Evolutionary conservation across 2,797 vertebrate species (phyloP).

Genomic region (Sebastes taczanowskii): DNA sequence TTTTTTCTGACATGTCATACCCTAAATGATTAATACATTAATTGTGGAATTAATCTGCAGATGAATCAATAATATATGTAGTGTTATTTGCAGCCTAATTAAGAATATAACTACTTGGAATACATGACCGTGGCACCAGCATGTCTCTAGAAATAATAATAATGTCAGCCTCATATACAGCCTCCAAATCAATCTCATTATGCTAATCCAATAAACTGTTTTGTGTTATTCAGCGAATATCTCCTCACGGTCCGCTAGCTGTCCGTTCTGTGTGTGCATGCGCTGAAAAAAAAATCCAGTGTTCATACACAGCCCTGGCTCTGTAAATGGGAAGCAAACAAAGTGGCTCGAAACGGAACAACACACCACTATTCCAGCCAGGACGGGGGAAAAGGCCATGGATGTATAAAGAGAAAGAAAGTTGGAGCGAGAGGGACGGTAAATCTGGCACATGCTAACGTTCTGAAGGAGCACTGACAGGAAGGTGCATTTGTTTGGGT

Average conservation of each 20-base stretch:
- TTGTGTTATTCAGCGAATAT: neutral
- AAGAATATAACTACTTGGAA: neutral
- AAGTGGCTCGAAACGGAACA: neutral
- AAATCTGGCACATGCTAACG: neutral
- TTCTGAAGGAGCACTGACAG: neutral
- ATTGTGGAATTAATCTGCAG: neutral
- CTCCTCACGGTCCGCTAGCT: neutral
- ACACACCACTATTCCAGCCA: neutral
- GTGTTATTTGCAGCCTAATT: neutral
- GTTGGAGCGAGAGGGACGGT: neutral
- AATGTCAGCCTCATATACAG: neutral
- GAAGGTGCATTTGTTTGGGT: neutral
- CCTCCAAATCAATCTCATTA: neutral
- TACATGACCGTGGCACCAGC: neutral
- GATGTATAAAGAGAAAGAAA: too few relatives aligned
- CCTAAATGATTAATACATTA: neutral
- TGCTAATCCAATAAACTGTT: neutral
- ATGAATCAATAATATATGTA: neutral
- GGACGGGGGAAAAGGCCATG: neutral
- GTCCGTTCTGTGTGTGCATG: neutral
- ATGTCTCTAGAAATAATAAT: neutral
- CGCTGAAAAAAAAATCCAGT: neutral
- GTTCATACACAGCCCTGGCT: neutral
- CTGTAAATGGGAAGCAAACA: neutral
- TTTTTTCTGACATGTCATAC: neutral